Conservation (phyloP, 2,888 invertebrate species). For the Eupithecia pulchellata region DNA sequence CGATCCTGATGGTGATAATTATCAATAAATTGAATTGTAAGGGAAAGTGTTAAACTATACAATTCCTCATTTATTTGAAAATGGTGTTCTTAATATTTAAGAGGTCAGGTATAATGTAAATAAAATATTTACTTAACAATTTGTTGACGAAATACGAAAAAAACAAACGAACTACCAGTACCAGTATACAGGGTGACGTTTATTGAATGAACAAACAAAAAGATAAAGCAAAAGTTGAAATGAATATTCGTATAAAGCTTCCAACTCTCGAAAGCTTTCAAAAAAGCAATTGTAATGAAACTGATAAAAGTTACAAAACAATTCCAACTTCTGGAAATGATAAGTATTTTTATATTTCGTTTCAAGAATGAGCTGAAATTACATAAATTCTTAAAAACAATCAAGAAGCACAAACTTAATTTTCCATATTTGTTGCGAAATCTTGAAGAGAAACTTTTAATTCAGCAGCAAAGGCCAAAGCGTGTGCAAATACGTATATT, state of each 20-base stretch:
- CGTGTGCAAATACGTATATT: constrained; percentile 44
- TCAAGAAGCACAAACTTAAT: constrained; percentile 21
- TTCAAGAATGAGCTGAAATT: constrained; percentile 10
- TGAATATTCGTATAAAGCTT: constrained; percentile 5
- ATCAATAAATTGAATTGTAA: neutral
- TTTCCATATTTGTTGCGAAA: constrained; percentile 22
- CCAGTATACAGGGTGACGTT: no score
- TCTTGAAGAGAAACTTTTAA: constrained; percentile 50
- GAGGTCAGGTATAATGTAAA: neutral
- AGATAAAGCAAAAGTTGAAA: constrained; percentile 9
- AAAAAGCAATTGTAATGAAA: constrained; percentile 15
- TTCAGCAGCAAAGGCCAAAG: constrained; percentile 37
- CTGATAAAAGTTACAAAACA: constrained; percentile 16
- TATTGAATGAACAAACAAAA: constrained; percentile 9
- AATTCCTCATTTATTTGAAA: neutral
- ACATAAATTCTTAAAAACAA: constrained; percentile 13
- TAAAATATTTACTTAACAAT: neutral
- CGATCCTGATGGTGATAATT: neutral
- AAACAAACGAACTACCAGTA: neutral
- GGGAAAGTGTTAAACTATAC: neutral
- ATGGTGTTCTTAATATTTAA: neutral
- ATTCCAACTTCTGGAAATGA: constrained; percentile 14
- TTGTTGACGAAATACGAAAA: neutral
- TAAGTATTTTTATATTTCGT: constrained; percentile 7
- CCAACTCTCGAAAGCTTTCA: constrained; percentile 4